Percentiles rank a stretch among this genome's conserved stretches.
phyloP scores from a whole-genome alignment of 53 echinoderm and acorn worm species.

The Temnopleurus reevesii region DNA sequence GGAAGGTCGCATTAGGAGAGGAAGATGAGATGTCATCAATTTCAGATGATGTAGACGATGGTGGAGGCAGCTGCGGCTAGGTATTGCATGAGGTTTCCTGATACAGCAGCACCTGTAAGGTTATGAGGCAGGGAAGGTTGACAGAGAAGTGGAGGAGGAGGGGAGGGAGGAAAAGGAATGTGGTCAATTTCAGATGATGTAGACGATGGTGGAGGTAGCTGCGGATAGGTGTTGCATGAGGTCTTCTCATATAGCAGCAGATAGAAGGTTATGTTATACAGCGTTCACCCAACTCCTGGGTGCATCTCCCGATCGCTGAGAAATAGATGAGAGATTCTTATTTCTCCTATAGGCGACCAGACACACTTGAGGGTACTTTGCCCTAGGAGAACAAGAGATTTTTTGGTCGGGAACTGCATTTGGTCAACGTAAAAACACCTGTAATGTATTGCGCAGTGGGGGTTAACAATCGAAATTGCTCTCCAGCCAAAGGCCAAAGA shows the following conservation, averaged over 20 bases:
- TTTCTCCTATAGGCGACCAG: no score
- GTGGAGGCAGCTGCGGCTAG: neutral
- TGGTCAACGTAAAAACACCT: no score
- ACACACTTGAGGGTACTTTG: no score
- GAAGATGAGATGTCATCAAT: neutral
- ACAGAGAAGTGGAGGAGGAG: neutral
- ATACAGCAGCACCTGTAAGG: neutral
- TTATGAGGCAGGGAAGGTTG: neutral
- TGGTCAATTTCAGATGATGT: no score
- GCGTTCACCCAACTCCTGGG: no score
- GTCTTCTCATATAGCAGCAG: neutral
- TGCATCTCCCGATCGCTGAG: no score
- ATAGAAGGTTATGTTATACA: neutral
- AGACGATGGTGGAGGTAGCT: neutral
- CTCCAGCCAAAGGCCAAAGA: no score
- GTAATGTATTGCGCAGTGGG: no score
- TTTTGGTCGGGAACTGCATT: no score
- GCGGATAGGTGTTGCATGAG: neutral
- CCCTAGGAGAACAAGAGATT: no score
- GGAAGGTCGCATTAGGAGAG: neutral
- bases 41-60: neutral
- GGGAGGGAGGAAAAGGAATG: neutral
- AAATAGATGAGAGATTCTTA: no score
- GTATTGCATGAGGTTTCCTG: neutral
- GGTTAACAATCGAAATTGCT: no score